Base-by-base conservation (phyloP, 2,888 invertebrate species). In the Tenthredo distinguenda region DNA sequence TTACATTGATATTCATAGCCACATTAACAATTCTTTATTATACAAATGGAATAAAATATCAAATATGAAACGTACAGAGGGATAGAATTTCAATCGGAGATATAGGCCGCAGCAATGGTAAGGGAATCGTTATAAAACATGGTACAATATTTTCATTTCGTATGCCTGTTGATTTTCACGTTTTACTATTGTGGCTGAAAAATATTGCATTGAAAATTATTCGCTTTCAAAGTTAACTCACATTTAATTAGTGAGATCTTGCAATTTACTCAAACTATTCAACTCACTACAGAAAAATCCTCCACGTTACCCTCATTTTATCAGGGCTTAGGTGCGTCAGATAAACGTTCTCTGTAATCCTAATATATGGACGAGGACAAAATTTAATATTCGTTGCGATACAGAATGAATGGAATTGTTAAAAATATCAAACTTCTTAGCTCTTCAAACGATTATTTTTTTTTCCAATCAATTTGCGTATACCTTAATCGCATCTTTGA, bases 401-500 rank as follows among this genome's bases (percentile, higher is more conserved):
- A 10, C 1, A 58, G 10, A 58, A 65, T 4, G 31, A 65, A 31
- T 3, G 34, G 5, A 65, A 10, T 31, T 12, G 31, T 65, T 62
- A 9, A 58, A 58, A 21, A 7, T 21, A 58, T 9, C 5, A 18
- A 58, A n/a, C 21, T 21, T 21, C 21, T 21, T 2, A 58, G 12
- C 26, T 62, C 26, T 2, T 26, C 10, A 2, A 62, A 26, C 2
- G 10, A 21, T 62, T 62, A 62, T 62, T 26, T 26, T 1, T 1
- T 26, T 10, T 26, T 47, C 21, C 5, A 47, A 47, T 76, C 10
- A 43, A 26, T 62, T 71, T 37, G 3, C 31, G 15, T 26, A 31
- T 40, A 84, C 85, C 84, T 85, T 85, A 12, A 58, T 82, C 47
- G 43, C 85, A 21, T 85, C 85, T 58, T 85, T 85, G 26, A 85